A percentile compares a stretch with the other conserved stretches of the same genome.
Evolutionary conservation across 2,113 vertebrate species (phyloP).

Genomic region (Camelus bactrianus): DNA sequence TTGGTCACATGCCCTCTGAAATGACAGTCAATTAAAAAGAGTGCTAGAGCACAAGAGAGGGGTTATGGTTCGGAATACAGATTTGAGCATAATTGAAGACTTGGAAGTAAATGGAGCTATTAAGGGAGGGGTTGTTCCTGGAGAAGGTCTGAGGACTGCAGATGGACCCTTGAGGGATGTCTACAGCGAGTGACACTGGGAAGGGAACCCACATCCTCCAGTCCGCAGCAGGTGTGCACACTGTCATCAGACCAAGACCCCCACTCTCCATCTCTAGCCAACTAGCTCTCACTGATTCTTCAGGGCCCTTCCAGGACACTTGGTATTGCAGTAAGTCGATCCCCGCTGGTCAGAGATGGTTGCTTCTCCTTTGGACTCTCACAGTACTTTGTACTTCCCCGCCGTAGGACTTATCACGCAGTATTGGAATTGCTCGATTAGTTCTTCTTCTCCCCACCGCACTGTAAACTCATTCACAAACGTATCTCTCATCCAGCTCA

Average conservation of each 20-base stretch:
- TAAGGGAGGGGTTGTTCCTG: not conserved
- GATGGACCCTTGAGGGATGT: not conserved
- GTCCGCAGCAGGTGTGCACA: not conserved
- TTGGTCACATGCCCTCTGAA: not conserved
- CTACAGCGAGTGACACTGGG: not conserved
- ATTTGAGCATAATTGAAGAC: constrained; percentile 1
- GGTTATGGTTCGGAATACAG: not conserved
- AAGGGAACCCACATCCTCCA: not conserved
- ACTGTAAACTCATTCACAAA: not conserved
- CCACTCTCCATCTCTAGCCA: not conserved
- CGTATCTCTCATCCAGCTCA: not conserved
- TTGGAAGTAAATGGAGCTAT: not conserved
- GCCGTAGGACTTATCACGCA: not conserved
- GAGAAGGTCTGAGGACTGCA: not conserved
- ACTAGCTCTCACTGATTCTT: not conserved
- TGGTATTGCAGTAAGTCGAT: not conserved
- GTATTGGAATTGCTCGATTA: not conserved
- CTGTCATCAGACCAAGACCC: too few relatives aligned
- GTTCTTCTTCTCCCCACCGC: not conserved
- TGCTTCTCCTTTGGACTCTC: not conserved
- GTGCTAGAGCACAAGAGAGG: not conserved
- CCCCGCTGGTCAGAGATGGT: not conserved
- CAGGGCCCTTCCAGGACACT: not conserved
- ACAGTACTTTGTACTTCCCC: not conserved
- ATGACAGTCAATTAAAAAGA: not conserved